These are phyloP conservation scores for Catharus bicknelli DNA, from an alignment of 2,113 vertebrate species.

Conservation along the genomic window DNA sequence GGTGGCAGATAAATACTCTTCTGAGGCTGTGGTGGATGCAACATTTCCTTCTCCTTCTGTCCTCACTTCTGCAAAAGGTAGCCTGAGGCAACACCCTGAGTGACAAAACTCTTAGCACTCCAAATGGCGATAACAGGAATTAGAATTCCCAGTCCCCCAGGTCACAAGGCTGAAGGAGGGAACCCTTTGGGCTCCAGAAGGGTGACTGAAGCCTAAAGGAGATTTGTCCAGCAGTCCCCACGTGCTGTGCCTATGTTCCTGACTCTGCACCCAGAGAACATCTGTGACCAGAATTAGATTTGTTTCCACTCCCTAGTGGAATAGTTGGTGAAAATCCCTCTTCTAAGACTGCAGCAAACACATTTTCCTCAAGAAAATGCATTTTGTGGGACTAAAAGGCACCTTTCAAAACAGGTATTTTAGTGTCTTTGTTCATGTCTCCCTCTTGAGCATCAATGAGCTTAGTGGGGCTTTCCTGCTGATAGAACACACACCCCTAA, in stretches of 20 bases:
- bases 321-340: neutral
- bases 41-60: neutral
- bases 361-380: neutral
- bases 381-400: neutral
- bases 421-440: neutral
- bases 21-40: neutral
- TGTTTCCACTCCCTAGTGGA: neutral
- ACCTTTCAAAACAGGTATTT: neutral
- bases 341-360: neutral
- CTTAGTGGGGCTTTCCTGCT: neutral
- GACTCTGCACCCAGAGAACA: neutral
- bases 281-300: neutral
- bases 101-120: neutral
- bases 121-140: neutral
- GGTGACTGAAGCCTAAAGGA: neutral
- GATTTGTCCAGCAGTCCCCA: neutral
- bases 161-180: neutral
- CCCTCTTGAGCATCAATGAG: neutral
- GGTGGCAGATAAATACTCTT: neutral
- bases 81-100: neutral
- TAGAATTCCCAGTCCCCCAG: neutral
- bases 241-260: neutral
- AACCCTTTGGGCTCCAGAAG: neutral
- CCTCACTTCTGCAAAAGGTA: fast-evolving
- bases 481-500: neutral